Evolutionary conservation across 2,797 vertebrate genomes (phyloP).

Genomic region (Syngnathus rostellatus): DNA sequence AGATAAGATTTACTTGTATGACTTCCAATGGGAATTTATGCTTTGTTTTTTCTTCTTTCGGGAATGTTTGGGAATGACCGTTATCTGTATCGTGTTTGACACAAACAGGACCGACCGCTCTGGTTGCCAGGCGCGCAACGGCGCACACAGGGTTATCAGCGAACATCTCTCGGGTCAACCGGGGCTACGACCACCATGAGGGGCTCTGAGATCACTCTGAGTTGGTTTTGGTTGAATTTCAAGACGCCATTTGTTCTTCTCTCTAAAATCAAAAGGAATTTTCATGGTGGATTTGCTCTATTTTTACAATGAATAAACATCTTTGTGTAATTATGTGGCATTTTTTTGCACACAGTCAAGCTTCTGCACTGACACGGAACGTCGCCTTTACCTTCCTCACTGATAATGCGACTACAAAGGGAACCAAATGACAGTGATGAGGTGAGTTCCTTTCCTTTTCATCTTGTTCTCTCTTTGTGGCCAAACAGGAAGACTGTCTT

Average conservation of each 20-base stretch:
- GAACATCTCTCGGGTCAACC: slow-evolving; percentile 14
- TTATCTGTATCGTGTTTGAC: slow-evolving; percentile 49
- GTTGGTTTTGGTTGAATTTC: not conserved
- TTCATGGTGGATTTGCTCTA: not conserved
- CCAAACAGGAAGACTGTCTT: slow-evolving; percentile 26
- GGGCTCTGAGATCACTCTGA: slow-evolving; percentile 12
- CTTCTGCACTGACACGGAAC: slow-evolving; percentile 22
- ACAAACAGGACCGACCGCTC: slow-evolving; percentile 36
- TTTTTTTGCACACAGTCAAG: not conserved
- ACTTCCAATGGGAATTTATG: slow-evolving; percentile 2
- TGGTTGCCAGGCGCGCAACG: slow-evolving; percentile 38
- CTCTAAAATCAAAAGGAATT: slow-evolving; percentile 2
- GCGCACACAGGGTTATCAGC: slow-evolving; percentile 42
- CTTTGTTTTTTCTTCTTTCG: slow-evolving; percentile 43
- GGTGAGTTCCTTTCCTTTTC: slow-evolving; percentile 42
- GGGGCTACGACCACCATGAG: slow-evolving; percentile 8
- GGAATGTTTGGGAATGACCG: slow-evolving; percentile 44
- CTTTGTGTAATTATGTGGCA: not conserved
- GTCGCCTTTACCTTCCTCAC: slow-evolving; percentile 14
- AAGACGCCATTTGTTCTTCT: not conserved
- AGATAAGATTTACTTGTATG: slow-evolving; percentile 49
- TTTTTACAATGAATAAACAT: not conserved
- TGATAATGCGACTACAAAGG: slow-evolving; percentile 35
- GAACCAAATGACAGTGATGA: slow-evolving; percentile 24
- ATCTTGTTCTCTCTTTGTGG: slow-evolving; percentile 30